A percentile compares a stretch with the other conserved stretches of the same genome.
Evolutionary conservation across 2,888 invertebrate species (phyloP).

Genomic region (Clivina fossor): DNA sequence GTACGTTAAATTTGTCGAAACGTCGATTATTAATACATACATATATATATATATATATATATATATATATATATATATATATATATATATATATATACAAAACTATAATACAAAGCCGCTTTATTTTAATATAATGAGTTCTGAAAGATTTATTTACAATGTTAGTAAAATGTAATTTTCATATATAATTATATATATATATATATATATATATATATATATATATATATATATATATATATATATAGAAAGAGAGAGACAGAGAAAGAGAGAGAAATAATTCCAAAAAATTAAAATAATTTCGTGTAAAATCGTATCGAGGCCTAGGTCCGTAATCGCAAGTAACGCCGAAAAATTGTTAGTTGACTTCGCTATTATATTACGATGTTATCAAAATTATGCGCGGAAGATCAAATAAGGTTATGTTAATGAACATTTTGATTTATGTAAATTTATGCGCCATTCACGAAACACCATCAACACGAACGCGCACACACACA

Average conservation of each 20-base stretch:
- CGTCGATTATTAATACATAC: no score
- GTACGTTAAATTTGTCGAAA: no score
- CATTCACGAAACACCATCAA: constrained; percentile 9
- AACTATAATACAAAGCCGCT: no score
- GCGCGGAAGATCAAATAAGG: constrained; percentile 10
- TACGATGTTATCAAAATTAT: constrained; percentile 13
- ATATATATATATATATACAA: no score
- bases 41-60: no score
- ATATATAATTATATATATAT: no score
- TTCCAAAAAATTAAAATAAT: neutral
- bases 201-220: no score
- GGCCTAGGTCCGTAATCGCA: neutral
- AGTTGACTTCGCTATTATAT: constrained; percentile 9
- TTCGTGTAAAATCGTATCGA: neutral
- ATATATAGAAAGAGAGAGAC: neutral
- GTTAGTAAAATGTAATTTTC: no score
- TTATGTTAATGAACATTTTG: constrained; percentile 19
- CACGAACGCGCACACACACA: constrained; percentile 16
- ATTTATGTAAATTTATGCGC: constrained; percentile 17
- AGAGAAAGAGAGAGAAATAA: neutral
- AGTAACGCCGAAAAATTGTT: neutral
- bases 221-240: no score
- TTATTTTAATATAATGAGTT: no score
- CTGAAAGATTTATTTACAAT: no score
- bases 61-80: no score